Base-by-base conservation (phyloP, 2,888 invertebrate genomes). In the Spicauda simplicius region DNA sequence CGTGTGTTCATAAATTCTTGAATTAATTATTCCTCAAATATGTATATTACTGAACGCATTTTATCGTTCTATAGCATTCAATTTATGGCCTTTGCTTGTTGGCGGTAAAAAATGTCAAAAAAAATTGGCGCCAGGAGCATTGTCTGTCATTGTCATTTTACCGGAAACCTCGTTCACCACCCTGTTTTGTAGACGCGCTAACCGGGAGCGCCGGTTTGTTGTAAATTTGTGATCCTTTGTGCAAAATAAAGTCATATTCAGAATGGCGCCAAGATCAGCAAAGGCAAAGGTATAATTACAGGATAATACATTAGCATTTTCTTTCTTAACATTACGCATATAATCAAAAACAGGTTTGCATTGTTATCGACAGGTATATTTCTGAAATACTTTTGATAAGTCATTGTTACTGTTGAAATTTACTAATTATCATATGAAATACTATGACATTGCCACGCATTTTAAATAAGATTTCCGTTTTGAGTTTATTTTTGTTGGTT, bases 181-280 rank as follows among this genome's bases (percentile, higher is more conserved):
- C 79, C 76, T 76, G 77, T 79, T 76, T 76, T 68, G 68, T 75
- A 77, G 75, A 77, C 77, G 79, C 76, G 73, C 72, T 74, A 73
- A 73, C 71, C 73, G 70, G 65, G 72, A 72, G 65, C 74, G 73
- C 74, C 71, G 71, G 73, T 69, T 74, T 74, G 56, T 69, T 70
- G 69, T 57, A 75, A 74, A 70, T 72, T 71, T 69, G 69, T 74
- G 76, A 73, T 73, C 72, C 68, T 72, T 71, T 72, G 64, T 69
- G 63, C 62, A 74, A 72, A 74, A 72, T 74, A 70, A 77, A 71
- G 68, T 72, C 72, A 74, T 72, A 77, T 91, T 72, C 72, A 74
- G 72, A 77, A 92, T 92, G 91, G 91, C 91, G 72, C 91, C 91
- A 77, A 84, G 87, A 73, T 81, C 88, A 76, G 85, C 82, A 55